phyloP scores from a whole-genome alignment of 2,888 invertebrate genomes.

The Andrena camellia region DNA sequence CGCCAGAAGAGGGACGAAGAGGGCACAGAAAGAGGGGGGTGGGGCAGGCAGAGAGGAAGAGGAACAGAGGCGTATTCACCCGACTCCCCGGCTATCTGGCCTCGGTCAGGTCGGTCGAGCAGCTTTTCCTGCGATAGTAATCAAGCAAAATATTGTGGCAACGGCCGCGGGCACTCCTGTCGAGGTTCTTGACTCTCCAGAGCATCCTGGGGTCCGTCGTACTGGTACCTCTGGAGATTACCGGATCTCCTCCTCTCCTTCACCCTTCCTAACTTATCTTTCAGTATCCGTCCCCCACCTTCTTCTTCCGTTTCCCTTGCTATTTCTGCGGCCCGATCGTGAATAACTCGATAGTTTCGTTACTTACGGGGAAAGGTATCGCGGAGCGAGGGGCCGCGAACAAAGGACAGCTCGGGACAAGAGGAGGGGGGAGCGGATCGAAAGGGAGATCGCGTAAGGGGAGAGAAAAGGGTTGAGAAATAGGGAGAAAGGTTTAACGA shows the following conservation, averaged over 20 bases:
- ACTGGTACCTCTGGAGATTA: constrained; percentile 77
- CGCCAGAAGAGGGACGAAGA: constrained; percentile 1
- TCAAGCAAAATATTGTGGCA: constrained; percentile 84
- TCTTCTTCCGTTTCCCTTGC: constrained; percentile 42
- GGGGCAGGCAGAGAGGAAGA: constrained; percentile 18
- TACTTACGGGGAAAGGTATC: constrained; percentile 30
- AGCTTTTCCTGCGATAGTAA: constrained; percentile 82
- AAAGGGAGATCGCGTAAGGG: constrained; percentile 2
- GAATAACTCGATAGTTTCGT: constrained; percentile 64
- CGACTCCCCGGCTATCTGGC: constrained; percentile 14
- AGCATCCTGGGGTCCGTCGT: constrained; percentile 67
- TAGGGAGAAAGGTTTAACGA: constrained; percentile 37
- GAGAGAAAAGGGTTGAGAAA: constrained; percentile 15
- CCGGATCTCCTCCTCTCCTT: constrained; percentile 65
- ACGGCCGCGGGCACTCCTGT: constrained; percentile 76
- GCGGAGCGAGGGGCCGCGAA: background rate
- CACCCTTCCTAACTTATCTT: constrained; percentile 62
- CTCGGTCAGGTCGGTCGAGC: constrained; percentile 61
- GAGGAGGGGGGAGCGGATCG: constrained; percentile 16
- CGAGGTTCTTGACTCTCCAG: constrained; percentile 79
- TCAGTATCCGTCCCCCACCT: constrained; percentile 44
- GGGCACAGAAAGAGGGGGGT: background rate
- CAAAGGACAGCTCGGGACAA: constrained; percentile 23
- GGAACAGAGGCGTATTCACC: constrained; percentile 33
- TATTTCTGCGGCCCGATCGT: constrained; percentile 45